A percentile compares a stretch with the other conserved stretches of the same genome.
These are phyloP conservation scores for Corticium candelabrum DNA, from an alignment of 37 sponge, comb jelly and placozoan species.

Conservation along the genomic window DNA sequence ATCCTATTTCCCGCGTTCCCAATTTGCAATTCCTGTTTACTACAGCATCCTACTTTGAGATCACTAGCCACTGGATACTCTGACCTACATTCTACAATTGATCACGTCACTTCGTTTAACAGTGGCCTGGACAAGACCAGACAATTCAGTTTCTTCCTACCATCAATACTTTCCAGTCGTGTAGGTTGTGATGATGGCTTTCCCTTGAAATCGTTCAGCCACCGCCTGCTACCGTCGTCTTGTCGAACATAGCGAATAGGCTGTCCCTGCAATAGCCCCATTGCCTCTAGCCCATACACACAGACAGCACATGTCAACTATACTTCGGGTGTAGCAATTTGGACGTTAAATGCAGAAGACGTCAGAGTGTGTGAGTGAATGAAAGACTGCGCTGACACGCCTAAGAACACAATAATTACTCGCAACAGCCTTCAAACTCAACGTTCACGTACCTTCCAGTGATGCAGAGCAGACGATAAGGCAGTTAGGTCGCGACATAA, in stretches of 20 bases:
- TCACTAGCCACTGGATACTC: too few relatives aligned
- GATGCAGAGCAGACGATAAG: background rate
- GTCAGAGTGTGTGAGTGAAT: conserved; percentile 77
- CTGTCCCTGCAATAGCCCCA: conserved; percentile 23
- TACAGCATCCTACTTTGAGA: too few relatives aligned
- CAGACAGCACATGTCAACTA: background rate
- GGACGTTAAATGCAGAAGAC: conserved; percentile 71
- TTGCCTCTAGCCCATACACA: background rate
- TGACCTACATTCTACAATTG: too few relatives aligned
- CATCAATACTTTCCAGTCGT: conserved; percentile 54
- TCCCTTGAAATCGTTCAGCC: conserved; percentile 70
- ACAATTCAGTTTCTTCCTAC: conserved; percentile 21
- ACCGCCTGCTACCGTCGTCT: conserved; percentile 59
- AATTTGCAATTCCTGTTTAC: too few relatives aligned
- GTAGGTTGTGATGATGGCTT: conserved; percentile 56
- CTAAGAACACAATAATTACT: conserved; percentile 17
- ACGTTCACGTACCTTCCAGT: background rate
- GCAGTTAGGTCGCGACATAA: conserved; percentile 9
- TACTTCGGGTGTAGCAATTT: conserved; percentile 77
- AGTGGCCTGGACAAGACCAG: too few relatives aligned
- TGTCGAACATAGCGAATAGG: conserved; percentile 58
- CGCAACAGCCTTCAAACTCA: background rate
- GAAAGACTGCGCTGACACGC: conserved; percentile 75
- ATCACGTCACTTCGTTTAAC: too few relatives aligned
- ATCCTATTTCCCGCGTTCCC: too few relatives aligned